Percentiles rank a stretch among this genome's conserved stretches.
These are phyloP conservation scores for Kuschelorhynchus macadamiae DNA, from an alignment of 2,888 invertebrate species.

Conservation along the genomic window DNA sequence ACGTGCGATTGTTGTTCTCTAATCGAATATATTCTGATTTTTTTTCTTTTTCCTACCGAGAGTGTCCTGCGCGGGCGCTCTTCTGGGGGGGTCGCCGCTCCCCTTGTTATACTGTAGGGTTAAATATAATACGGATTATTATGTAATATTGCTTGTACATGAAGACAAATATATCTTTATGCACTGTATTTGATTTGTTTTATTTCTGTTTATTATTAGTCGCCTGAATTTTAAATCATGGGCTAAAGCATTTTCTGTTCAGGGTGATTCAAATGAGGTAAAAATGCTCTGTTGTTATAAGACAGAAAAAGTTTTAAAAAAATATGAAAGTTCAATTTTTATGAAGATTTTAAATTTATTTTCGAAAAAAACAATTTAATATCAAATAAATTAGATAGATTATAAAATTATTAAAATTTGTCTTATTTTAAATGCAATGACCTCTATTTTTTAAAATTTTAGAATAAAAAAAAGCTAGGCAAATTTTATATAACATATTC, in stretches of 20 bases:
- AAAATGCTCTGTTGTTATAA: too few species aligned
- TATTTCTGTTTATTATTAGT: neutral
- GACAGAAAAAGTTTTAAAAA: too few species aligned
- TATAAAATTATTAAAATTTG: too few species aligned
- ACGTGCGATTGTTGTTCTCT: constrained; percentile 67
- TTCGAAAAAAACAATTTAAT: too few species aligned
- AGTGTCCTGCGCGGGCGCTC: constrained; percentile 52
- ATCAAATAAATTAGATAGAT: too few species aligned
- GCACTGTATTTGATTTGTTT: constrained; percentile 71
- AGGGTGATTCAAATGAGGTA: too few species aligned
- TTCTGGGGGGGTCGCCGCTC: constrained; percentile 50
- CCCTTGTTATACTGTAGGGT: constrained; percentile 63
- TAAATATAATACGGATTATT: constrained; percentile 71
- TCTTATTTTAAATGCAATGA: too few species aligned
- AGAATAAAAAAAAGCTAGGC: too few species aligned
- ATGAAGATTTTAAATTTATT: too few species aligned
- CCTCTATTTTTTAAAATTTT: too few species aligned
- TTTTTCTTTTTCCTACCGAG: constrained; percentile 58
- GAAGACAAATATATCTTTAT: constrained; percentile 84
- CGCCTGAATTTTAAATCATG: neutral
- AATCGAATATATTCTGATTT: constrained; percentile 65
- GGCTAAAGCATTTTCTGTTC: neutral
- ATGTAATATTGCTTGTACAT: constrained; percentile 83
- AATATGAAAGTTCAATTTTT: too few species aligned
- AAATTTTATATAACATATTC: too few species aligned